Evolutionary conservation across 2,113 vertebrate species (phyloP), one percentile per base, ranked within the genome.

Genomic region (Ammodytes marinus): DNA sequence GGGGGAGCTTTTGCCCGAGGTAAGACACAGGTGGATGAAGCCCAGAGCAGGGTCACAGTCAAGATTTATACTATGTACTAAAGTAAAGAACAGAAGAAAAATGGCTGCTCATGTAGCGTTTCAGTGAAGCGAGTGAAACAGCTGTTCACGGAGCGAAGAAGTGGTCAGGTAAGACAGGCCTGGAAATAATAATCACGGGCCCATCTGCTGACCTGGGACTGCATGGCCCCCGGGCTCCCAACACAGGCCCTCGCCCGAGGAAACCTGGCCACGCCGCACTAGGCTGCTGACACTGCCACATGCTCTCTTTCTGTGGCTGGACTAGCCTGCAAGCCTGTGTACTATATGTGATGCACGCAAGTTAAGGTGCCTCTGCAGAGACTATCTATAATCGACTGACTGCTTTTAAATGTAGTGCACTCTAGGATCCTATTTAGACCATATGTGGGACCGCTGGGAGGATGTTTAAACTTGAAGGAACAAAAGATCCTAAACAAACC

Each of bases 131-230:
- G 96, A 96, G 95, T 80, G 94, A 97, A 97, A 96, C 97, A 98
- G 97, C 96, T 99, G 98, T 96, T 98, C 97, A 96, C 91, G 96
- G 96, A 95, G 96, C 92, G 96, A 97, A 95, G 95, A 96, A 94
- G 96, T 95, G 96, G 97, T 96, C 97, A 97, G 96, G 95, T 96
- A 97, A 96, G 95, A 96, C 95, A 94, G 95, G 94, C 95, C 94
- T 97, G 96, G 94, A 97, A 97, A 96, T 95, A 97, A 96, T 94
- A 96, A 97, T 96, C 97, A 97, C 93, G 96, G 92, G 96, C 96
- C 98, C 98, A 99, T 99, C 97, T 99, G 98, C 96, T 96, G 96
- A 97, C 96, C 96, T 96, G 95, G 95, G 97, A 96, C 93, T 95
- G 96, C 93, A 92, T 87, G 93, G 96, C 97, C 97, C 95, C 92